Percentiles rank a stretch among this genome's conserved stretches.
Conservation (phyloP, 2,113 vertebrate species). For the Turnix velox region DNA sequence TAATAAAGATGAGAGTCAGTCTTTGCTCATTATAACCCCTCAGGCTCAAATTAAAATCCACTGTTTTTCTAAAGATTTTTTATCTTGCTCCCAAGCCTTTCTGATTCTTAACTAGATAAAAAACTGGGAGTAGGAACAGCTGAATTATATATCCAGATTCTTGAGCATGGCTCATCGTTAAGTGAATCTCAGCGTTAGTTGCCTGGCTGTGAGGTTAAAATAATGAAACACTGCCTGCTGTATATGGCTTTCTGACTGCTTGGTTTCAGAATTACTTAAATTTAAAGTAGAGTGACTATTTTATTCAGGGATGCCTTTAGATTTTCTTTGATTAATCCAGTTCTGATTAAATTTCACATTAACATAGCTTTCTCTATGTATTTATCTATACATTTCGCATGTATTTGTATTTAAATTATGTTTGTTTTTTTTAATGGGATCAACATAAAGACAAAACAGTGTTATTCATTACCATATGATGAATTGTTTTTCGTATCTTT, state of each 20-base stretch:
- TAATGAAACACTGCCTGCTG: neutral
- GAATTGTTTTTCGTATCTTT: neutral
- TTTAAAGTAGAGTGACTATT: neutral
- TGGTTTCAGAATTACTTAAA: neutral
- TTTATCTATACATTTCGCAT: conserved; percentile 4
- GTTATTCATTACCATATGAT: neutral
- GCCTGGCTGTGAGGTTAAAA: neutral
- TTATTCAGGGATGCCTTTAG: neutral
- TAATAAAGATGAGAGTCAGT: neutral
- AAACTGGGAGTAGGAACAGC: neutral
- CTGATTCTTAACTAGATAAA: neutral
- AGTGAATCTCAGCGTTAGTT: neutral
- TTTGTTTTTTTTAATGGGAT: conserved; percentile 13
- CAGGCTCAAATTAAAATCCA: neutral
- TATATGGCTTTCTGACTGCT: neutral
- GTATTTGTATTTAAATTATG: conserved; percentile 32
- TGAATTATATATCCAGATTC: neutral
- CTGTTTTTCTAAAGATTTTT: neutral
- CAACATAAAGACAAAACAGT: conserved; percentile 17
- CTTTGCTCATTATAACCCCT: neutral
- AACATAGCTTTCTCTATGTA: neutral
- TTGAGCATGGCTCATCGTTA: neutral
- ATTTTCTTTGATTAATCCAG: neutral
- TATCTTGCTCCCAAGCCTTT: neutral
- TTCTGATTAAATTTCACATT: neutral